phyloP scores from a whole-genome alignment of 2,113 vertebrate genomes.

The Psilopsiagon aymara region DNA sequence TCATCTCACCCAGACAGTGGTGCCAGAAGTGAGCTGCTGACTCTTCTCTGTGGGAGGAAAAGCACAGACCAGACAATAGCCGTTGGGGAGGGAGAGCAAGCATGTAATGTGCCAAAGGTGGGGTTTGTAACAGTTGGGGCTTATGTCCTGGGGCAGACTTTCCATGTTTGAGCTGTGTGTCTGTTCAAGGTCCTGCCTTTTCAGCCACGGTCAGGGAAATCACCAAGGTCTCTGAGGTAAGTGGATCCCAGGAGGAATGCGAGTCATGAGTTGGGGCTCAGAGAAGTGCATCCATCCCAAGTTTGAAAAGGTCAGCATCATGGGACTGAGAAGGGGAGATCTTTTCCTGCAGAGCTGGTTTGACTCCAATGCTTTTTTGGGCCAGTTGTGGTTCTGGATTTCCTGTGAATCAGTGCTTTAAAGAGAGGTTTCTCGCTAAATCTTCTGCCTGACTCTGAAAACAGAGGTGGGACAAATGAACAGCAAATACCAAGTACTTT shows the following conservation, averaged over 20 bases:
- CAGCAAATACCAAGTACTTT: not conserved
- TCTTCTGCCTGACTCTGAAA: not conserved
- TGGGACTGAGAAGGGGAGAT: not conserved
- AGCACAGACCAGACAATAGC: accelerated
- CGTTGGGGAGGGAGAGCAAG: accelerated
- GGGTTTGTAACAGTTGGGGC: not conserved
- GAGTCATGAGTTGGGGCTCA: not conserved
- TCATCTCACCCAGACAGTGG: not conserved
- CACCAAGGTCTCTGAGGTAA: constrained; percentile 21
- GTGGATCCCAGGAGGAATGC: not conserved
- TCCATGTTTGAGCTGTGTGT: not conserved
- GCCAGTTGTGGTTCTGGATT: not conserved
- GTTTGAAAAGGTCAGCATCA: not conserved
- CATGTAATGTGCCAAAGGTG: accelerated
- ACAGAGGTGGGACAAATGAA: not conserved
- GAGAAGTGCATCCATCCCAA: not conserved
- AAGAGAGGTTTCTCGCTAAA: not conserved
- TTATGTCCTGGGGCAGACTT: not conserved
- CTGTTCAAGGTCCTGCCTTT: not conserved
- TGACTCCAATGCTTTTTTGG: not conserved
- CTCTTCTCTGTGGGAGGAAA: accelerated
- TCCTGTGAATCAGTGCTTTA: not conserved
- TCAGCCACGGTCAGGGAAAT: not conserved
- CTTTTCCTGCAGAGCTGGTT: not conserved
- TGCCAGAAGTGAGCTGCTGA: not conserved